Evolutionary conservation across 2,113 vertebrate species (phyloP), one percentile per base, ranked within the genome.

Genomic region (Hemiscyllium ocellatum): DNA sequence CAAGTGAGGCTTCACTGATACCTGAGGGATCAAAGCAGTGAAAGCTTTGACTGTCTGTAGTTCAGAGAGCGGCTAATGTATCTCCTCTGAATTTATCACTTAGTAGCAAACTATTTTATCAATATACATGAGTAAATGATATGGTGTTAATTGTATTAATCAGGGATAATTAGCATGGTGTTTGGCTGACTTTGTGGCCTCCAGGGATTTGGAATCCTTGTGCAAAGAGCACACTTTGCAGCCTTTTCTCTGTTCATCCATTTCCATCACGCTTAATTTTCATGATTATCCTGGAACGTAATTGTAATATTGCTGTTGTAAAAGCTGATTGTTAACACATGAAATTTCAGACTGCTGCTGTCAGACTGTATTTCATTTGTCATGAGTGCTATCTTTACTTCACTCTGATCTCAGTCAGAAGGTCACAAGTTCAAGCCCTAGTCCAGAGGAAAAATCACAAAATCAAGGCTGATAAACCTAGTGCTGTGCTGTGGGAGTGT

Each of bases 91-190:
- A 50, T 95, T 42, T 95, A 95, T 95, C 42, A 26, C 93, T 72
- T 47, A 17, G 69, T 50, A 50, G 72, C 72, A 76, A 95, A 76
- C 94, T 76, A 95, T 95, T 95, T 70, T 95, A 72, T 76, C 94
- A 95, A 95, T 95, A 95, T 95, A 72, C 94, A 95, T 33, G 94
- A 95, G 37, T 76, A 72, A 95, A 95, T 95, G 94, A 95, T 72
- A 52, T 76, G 68, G 94, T 95, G 68, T 95, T 95, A 72, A 72
- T 95, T 95, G 68, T 72, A 95, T 95, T 95, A 95, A 70, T 72
- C 37, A 72, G 94, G 47, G 42, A 76, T 95, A 95, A 95, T 95
- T 95, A 95, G 65, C 89, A 42, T n/a, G 61, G 89, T 68, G 61
- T 93, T 93, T 93, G 61, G 68, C 69, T 72, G 94, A 50, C 47